These are phyloP conservation scores for Gopherus evgoodei DNA, from an alignment of 2,113 vertebrate genomes.

Conservation along the genomic window DNA sequence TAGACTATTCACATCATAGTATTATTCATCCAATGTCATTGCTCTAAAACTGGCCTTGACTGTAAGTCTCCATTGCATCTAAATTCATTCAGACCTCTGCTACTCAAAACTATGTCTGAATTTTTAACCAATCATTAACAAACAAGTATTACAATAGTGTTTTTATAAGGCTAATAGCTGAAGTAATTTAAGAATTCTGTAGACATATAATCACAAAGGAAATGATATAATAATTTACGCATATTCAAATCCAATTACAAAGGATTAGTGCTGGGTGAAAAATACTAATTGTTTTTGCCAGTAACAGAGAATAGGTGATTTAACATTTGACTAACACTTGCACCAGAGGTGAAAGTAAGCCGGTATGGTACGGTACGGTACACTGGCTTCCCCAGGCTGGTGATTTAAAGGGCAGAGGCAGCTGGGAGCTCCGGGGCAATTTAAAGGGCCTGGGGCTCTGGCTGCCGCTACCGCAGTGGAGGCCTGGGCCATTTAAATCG, in stretches of 20 bases:
- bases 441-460: no score
- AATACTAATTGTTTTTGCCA: neutral
- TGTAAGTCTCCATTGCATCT: neutral
- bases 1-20: neutral
- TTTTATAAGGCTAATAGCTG: neutral
- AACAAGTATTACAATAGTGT: neutral
- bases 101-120: neutral
- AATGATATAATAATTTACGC: neutral
- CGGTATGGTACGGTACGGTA: no score
- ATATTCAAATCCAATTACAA: neutral
- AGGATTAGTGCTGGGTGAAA: neutral
- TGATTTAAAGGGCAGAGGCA: no score
- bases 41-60: neutral
- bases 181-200: neutral
- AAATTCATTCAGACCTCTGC: neutral
- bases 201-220: neutral
- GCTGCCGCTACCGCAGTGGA: no score
- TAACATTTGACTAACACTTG: neutral
- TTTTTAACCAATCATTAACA: neutral
- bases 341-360: neutral
- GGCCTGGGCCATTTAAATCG: no score
- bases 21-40: neutral
- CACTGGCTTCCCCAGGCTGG: no score
- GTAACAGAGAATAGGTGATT: neutral
- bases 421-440: no score